Conservation (phyloP, 2,797 vertebrate genomes). For the Cynopterus sphinx region DNA sequence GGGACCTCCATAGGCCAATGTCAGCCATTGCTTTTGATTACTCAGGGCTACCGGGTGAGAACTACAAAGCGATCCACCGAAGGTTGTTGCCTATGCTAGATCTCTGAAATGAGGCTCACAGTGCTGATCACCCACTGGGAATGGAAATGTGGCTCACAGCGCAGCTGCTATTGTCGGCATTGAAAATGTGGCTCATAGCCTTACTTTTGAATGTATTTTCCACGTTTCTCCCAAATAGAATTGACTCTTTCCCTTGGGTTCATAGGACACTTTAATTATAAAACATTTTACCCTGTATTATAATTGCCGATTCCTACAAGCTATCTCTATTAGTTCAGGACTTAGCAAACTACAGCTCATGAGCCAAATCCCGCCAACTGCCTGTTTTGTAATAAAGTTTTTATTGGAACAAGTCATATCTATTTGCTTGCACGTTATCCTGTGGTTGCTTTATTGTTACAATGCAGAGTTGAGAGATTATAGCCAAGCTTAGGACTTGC, state of each 20-base stretch:
- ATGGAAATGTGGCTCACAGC: too few species aligned
- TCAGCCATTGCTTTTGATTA: too few species aligned
- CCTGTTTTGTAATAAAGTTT: background rate
- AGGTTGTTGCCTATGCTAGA: too few species aligned
- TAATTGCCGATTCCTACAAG: background rate
- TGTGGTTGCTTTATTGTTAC: background rate
- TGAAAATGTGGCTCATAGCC: too few species aligned
- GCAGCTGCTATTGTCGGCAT: too few species aligned
- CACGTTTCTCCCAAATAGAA: background rate
- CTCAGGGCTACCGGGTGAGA: too few species aligned
- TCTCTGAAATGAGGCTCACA: too few species aligned
- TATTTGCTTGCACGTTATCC: background rate
- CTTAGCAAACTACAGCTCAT: background rate
- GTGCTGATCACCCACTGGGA: too few species aligned
- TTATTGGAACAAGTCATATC: background rate
- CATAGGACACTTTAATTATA: background rate
- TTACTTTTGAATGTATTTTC: background rate
- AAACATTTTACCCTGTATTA: background rate
- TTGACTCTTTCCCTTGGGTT: background rate
- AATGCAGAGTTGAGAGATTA: background rate
- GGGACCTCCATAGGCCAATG: too few species aligned
- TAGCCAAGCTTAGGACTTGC: background rate
- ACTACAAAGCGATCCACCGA: too few species aligned
- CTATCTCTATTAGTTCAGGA: background rate
- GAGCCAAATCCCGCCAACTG: background rate